A percentile compares a stretch with the other conserved stretches of the same genome.
These are phyloP conservation scores for Entomobrya proxima DNA, from an alignment of 2,888 invertebrate genomes.

Conservation along the genomic window DNA sequence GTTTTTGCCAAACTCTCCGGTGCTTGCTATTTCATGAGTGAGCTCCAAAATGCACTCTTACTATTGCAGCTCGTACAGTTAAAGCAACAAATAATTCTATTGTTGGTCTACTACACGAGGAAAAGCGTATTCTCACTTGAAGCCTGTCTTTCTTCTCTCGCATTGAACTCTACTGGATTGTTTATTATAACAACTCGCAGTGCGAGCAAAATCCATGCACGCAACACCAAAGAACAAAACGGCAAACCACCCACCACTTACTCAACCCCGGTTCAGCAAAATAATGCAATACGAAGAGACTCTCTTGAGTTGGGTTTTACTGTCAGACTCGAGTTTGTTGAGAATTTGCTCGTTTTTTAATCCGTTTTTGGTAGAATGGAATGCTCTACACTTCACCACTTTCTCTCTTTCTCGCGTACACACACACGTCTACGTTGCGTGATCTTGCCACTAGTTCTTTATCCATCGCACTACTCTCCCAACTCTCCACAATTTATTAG, in stretches of 20 bases:
- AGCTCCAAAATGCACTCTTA: background rate
- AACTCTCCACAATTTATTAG: conserved; percentile 20
- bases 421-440: conserved; percentile 15
- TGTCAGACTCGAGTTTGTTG: background rate
- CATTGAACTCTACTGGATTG: background rate
- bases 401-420: background rate
- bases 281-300: background rate
- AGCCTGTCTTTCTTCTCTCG: background rate
- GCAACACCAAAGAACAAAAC: conserved; percentile 5
- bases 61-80: too few species aligned
- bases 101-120: background rate
- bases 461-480: background rate
- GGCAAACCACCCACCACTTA: background rate
- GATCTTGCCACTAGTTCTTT: conserved; percentile 1
- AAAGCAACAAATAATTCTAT: too few species aligned
- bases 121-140: background rate
- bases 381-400: background rate
- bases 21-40: background rate
- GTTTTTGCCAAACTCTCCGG: too few species aligned
- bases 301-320: background rate
- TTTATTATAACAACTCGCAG: background rate
- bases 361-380: background rate
- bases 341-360: conserved; percentile 13
- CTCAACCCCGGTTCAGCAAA: background rate
- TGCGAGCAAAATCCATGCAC: background rate